Evolutionary conservation across 2,113 vertebrate genomes (phyloP), one percentile per base, ranked within the genome.

Genomic region (Callopanchax toddi): DNA sequence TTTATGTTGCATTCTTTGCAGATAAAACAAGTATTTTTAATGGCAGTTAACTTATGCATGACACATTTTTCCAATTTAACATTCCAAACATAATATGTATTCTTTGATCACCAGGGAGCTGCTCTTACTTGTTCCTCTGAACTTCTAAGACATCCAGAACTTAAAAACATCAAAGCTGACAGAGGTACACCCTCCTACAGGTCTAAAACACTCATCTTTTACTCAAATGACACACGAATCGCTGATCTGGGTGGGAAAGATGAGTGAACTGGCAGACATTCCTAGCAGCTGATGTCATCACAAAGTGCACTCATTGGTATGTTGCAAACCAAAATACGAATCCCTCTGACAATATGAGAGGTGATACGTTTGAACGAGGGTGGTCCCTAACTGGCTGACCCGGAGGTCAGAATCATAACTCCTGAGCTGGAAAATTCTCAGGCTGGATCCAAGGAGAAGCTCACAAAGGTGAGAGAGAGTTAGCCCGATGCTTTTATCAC

Each of bases 251-350:
- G 76, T 84, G 78, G 77, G 76, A 79, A 76, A 87, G 87, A 89
- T 88, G 56, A 78, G 85, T 60, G 77, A 74, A 81, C 85, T 76
- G 87, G 85, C 72, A 84, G 75, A 79, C 90, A 91, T 92, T 93
- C 89, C 83, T 79, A 9, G 39, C 51, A 59, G 67, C 78, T 93
- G 89, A 91, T 81, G 87, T 91, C 87, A 91, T 86, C 72, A 56
- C 62, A 61, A 67, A 83, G 83, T 80, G 52, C 50, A 48, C 78
- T 81, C 71, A 75, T 78, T 86, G 78, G 78, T 79, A 79, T 74
- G 65, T 86, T 76, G 73, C 50, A n/a, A 88, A 84, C 56, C 75
- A 69, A 79, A 87, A 83, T 63, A 83, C 76, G 64, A 84, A 79
- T 51, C 46, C 44, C 22, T 60, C 6, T 51, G 68, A 74, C 80